A percentile compares a stretch with the other conserved stretches of the same genome.
Conservation (phyloP, 1,140 invertebrate genomes). For the Rhyzopertha dominica region DNA sequence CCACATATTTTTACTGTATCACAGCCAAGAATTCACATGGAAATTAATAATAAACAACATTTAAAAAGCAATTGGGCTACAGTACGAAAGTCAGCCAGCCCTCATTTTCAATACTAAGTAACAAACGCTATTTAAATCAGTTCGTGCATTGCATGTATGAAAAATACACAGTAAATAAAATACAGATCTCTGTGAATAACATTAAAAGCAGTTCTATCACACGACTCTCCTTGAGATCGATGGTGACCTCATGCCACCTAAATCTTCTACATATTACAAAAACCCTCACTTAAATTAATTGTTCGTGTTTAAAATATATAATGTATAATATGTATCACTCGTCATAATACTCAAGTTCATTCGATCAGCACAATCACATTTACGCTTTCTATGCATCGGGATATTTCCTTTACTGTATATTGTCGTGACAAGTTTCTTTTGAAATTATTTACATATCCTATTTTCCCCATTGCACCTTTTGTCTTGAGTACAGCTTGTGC, state of each 20-base stretch:
- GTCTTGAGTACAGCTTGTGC: too few relatives aligned
- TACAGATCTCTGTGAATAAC: slow-evolving; percentile 45
- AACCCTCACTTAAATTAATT: slow-evolving; percentile 32
- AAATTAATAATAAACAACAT: slow-evolving; percentile 38
- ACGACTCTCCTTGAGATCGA: slow-evolving; percentile 43
- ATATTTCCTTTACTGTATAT: too few relatives aligned
- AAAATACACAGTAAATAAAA: slow-evolving; percentile 38
- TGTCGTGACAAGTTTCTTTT: too few relatives aligned
- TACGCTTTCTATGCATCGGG: slow-evolving; percentile 23
- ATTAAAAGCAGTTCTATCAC: slow-evolving; percentile 46
- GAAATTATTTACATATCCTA: too few relatives aligned
- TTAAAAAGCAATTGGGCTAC: slow-evolving; percentile 28
- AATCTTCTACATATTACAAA: slow-evolving; percentile 35
- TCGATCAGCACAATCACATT: slow-evolving; percentile 10
- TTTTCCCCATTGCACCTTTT: too few relatives aligned
- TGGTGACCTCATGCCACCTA: slow-evolving; percentile 21
- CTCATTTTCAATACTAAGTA: slow-evolving; percentile 25
- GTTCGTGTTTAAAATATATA: slow-evolving; percentile 26
- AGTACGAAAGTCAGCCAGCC: neutral
- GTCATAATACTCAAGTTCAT: slow-evolving; percentile 40
- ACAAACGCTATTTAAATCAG: slow-evolving; percentile 27
- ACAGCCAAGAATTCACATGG: slow-evolving; percentile 48
- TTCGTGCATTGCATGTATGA: slow-evolving; percentile 33
- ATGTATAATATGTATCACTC: slow-evolving; percentile 33
- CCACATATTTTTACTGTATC: slow-evolving; percentile 47